A percentile compares a stretch with the other conserved stretches of the same genome.
Evolutionary conservation across 2,888 invertebrate genomes (phyloP).

Genomic region (Psylliodes chrysocephalus): DNA sequence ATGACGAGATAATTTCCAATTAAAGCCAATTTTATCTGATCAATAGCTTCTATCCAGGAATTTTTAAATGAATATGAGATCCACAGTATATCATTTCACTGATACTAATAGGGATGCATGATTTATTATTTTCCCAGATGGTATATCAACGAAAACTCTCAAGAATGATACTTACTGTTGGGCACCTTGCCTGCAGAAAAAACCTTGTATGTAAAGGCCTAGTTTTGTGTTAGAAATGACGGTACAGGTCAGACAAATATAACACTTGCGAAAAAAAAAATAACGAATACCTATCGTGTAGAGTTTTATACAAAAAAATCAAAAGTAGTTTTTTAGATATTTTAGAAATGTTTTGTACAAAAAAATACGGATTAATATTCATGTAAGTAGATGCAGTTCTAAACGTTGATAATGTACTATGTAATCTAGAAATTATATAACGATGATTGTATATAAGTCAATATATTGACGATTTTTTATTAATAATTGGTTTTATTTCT

Average conservation of each 20-base stretch:
- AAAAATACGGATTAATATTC: slow-evolving; percentile 47
- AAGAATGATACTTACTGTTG: no score
- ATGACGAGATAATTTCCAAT: no score
- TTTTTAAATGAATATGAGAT: no score
- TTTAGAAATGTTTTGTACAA: slow-evolving; percentile 65
- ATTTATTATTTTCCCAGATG: no score
- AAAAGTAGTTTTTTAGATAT: slow-evolving; percentile 66
- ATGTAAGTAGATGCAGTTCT: slow-evolving; percentile 15
- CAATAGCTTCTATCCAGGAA: no score
- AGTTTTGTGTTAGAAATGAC: slow-evolving; percentile 6
- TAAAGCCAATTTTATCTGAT: no score
- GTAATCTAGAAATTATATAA: slow-evolving; percentile 61
- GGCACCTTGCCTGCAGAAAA: no score
- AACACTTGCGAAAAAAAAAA: slow-evolving; percentile 11
- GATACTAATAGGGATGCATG: no score
- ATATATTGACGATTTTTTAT: slow-evolving; percentile 57
- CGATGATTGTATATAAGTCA: slow-evolving; percentile 62
- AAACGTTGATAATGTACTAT: slow-evolving; percentile 42
- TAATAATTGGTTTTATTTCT: slow-evolving; percentile 16
- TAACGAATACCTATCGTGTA: slow-evolving; percentile 54
- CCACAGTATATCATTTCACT: no score
- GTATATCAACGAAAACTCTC: no score
- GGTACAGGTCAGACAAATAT: slow-evolving; percentile 3
- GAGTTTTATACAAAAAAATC: slow-evolving; percentile 65
- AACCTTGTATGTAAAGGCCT: neutral